These are phyloP conservation scores for Rhopalosiphum nymphaeae DNA, from an alignment of 2,888 invertebrate genomes.

Conservation along the genomic window DNA sequence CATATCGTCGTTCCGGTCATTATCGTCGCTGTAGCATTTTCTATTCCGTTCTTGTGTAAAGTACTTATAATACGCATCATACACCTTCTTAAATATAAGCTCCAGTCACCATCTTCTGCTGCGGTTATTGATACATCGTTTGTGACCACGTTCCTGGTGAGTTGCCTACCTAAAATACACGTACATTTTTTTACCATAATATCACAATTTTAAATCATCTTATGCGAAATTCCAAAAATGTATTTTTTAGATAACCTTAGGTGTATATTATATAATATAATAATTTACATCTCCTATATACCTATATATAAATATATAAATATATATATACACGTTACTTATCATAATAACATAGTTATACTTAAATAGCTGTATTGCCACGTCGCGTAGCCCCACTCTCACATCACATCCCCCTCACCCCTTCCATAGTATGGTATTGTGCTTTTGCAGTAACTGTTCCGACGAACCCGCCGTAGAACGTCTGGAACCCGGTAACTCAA, in stretches of 20 bases:
- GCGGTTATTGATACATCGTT: background rate
- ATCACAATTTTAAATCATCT: background rate
- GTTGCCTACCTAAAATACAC: background rate
- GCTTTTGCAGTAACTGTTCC: slow-evolving; percentile 57
- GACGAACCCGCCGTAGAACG: slow-evolving; percentile 56
- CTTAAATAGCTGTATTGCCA: background rate
- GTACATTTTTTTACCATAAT: background rate
- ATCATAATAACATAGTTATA: background rate
- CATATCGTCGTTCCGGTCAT: background rate
- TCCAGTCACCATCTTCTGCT: background rate
- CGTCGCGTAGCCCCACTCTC: background rate
- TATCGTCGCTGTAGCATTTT: background rate
- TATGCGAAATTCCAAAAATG: background rate
- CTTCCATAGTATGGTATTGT: slow-evolving; percentile 48
- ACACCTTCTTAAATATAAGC: background rate
- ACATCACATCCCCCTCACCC: background rate
- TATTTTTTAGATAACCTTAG: background rate
- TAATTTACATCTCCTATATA: background rate
- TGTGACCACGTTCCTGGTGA: background rate
- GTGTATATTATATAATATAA: background rate
- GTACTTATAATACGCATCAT: background rate
- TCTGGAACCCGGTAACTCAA: slow-evolving; percentile 37
- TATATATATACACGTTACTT: background rate
- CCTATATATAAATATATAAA: background rate
- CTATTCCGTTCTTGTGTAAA: background rate